phyloP scores from a whole-genome alignment of 2,113 vertebrate species.

The Crotalus viridis region DNA sequence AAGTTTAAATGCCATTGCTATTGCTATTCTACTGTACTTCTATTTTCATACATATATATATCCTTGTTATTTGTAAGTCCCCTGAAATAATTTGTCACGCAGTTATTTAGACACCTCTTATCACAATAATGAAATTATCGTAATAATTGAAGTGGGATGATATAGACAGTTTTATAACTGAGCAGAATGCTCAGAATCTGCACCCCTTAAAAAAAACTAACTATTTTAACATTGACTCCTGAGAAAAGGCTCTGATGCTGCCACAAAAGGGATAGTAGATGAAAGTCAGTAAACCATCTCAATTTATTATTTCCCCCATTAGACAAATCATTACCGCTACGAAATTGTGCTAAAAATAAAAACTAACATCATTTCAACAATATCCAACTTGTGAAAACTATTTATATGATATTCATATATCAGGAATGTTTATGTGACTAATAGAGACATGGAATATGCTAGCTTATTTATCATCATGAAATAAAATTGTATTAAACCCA shows the following conservation, averaged over 20 bases:
- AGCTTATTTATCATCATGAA: background rate
- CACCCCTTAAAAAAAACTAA: background rate
- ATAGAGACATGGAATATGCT: background rate
- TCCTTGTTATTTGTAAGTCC: background rate
- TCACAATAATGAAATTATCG: background rate
- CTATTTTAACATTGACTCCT: background rate
- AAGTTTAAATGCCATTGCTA: too few species aligned
- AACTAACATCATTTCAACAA: background rate
- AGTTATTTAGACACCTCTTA: background rate
- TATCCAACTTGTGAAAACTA: background rate
- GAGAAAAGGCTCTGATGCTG: background rate
- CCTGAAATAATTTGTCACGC: background rate
- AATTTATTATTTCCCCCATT: background rate
- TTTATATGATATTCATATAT: background rate
- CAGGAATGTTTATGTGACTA: constrained; percentile 2
- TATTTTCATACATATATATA: background rate
- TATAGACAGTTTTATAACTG: background rate
- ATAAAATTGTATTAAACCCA: background rate
- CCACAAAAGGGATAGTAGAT: background rate
- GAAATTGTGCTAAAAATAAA: background rate
- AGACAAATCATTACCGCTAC: background rate
- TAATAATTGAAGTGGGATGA: background rate
- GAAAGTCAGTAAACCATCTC: background rate
- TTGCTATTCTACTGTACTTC: too few species aligned
- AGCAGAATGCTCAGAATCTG: background rate